phyloP scores from a whole-genome alignment of 2,113 vertebrate genomes.

The Bubo bubo region DNA sequence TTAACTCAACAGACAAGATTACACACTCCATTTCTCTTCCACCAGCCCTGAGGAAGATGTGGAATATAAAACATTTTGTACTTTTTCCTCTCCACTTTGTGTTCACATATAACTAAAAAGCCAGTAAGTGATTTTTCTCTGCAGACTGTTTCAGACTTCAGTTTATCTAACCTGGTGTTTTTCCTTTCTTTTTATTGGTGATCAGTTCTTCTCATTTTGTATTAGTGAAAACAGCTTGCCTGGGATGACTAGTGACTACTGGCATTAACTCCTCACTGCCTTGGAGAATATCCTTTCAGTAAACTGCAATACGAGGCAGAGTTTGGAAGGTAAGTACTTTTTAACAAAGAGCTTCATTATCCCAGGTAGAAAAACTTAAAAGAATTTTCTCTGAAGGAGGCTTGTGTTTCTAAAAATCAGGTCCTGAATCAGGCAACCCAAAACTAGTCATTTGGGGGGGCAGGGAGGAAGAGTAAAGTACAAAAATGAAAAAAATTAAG shows the following conservation, averaged over 20 bases:
- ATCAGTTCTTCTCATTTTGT: neutral
- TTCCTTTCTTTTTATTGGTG: neutral
- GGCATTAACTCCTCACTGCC: neutral
- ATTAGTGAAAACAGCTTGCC: neutral
- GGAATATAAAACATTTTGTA: neutral
- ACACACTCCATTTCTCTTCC: neutral
- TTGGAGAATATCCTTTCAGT: neutral
- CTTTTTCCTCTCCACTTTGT: neutral
- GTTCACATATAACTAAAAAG: neutral
- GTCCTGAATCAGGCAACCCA: neutral
- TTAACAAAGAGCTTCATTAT: neutral
- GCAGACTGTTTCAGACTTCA: neutral
- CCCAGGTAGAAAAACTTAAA: neutral
- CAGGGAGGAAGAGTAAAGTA: neutral
- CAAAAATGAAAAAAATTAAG: neutral
- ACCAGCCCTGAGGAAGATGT: neutral
- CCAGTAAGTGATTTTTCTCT: neutral
- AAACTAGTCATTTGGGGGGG: neutral
- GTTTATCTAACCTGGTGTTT: neutral
- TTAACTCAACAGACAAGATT: neutral
- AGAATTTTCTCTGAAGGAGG: neutral
- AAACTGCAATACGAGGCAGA: neutral
- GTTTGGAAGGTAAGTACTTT: neutral
- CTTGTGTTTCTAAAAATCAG: neutral
- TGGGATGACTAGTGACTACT: neutral